Percentiles rank a stretch among this genome's conserved stretches.
Conservation (phyloP, 2,888 invertebrate species). For the Papilio protenor region DNA sequence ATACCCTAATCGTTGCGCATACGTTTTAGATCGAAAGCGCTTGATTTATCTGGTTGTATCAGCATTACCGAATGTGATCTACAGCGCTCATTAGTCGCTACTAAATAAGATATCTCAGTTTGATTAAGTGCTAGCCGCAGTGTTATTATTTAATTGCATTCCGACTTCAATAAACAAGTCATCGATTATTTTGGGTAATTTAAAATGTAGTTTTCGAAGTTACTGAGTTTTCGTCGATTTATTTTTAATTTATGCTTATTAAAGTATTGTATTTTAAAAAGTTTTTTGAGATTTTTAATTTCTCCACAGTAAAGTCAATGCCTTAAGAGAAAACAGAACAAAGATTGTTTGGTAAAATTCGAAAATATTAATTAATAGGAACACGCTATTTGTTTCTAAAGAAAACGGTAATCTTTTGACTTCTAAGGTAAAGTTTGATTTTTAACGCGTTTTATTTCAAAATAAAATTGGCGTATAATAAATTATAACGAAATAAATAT, state of each 20-base stretch:
- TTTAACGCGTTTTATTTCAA: not conserved
- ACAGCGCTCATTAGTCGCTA: slow-evolving; percentile 79
- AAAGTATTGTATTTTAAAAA: not conserved
- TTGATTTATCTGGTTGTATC: slow-evolving; percentile 79
- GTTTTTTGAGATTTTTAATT: not conserved
- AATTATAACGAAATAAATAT: slow-evolving; percentile 46
- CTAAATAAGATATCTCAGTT: slow-evolving; percentile 79
- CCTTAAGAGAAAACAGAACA: no score
- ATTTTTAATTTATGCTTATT: not conserved
- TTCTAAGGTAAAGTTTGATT: not conserved
- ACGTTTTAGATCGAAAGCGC: slow-evolving; percentile 80
- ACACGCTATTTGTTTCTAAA: not conserved
- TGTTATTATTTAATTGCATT: slow-evolving; percentile 81
- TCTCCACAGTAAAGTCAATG: no score
- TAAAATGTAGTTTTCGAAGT: slow-evolving; percentile 21
- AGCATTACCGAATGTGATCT: slow-evolving; percentile 81
- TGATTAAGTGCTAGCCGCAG: slow-evolving; percentile 72
- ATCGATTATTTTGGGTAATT: slow-evolving; percentile 55
- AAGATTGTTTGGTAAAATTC: no score
- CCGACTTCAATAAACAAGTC: slow-evolving; percentile 69
- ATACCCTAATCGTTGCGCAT: slow-evolving; percentile 75
- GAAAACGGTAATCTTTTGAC: not conserved
- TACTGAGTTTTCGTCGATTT: not conserved
- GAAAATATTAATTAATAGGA: not conserved
- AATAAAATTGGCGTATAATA: slow-evolving; percentile 1